Conservation (phyloP, 1,140 invertebrate species). For the Tyrophagus putrescentiae region DNA sequence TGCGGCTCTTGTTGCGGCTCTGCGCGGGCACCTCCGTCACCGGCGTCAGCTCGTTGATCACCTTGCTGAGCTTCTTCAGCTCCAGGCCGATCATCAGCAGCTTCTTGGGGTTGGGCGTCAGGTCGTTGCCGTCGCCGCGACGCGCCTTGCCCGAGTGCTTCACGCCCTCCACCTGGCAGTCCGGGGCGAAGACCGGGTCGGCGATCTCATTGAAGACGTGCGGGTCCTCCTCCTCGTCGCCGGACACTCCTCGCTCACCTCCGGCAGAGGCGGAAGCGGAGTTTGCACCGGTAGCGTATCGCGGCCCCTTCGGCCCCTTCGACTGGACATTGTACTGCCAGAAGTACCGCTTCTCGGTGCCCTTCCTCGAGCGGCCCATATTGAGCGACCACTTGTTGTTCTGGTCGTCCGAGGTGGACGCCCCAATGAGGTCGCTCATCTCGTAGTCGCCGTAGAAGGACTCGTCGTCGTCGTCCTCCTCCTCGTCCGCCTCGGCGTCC, state of each 20-base stretch:
- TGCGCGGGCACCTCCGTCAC: conserved; percentile 80
- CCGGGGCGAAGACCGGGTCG: conserved; percentile 80
- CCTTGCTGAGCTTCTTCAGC: conserved; percentile 72
- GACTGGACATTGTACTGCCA: conserved; percentile 99
- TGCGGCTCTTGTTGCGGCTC: conserved; percentile 68
- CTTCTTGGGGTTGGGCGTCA: conserved; percentile 85
- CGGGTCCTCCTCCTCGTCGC: conserved; percentile 62
- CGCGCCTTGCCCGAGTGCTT: conserved; percentile 70
- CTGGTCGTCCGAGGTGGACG: conserved; percentile 22
- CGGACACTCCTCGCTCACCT: too few relatives aligned
- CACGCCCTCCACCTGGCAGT: conserved; percentile 54
- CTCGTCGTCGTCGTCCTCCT: conserved; percentile 24
- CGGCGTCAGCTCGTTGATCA: conserved; percentile 89
- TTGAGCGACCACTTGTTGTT: conserved; percentile 24
- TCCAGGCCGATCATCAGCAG: conserved; percentile 76
- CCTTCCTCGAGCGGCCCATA: conserved; percentile 25
- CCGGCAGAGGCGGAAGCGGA: too few relatives aligned
- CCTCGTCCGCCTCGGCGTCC: conserved; percentile 25
- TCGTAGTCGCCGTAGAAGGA: conserved; percentile 24
- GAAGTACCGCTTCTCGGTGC: conserved; percentile 72
- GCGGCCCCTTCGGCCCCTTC: conserved; percentile 77
- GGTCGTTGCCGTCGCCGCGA: conserved; percentile 91
- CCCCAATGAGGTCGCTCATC: conserved; percentile 20
- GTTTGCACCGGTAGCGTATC: not conserved
- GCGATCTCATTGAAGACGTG: conserved; percentile 73